phyloP scores from a whole-genome alignment of 2,888 invertebrate genomes.

The Patella ulyssiponensis region DNA sequence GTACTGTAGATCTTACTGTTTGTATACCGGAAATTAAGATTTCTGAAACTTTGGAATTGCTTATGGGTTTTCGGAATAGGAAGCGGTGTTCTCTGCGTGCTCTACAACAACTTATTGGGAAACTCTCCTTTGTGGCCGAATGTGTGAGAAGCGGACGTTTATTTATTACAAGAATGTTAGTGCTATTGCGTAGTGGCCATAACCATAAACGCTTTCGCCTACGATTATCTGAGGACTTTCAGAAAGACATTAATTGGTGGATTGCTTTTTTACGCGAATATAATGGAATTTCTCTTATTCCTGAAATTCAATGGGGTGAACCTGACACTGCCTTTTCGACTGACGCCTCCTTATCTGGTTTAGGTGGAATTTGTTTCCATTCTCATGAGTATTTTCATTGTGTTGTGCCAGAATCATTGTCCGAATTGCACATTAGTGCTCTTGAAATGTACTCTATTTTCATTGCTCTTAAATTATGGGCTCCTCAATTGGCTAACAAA shows the following conservation, averaged over 20 bases:
- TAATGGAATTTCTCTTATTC: background rate
- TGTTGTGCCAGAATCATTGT: too few relatives aligned
- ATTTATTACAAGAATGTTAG: background rate
- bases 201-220: background rate
- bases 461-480: background rate
- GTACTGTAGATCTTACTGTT: background rate
- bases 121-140: background rate
- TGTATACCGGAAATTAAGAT: background rate
- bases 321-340: too few relatives aligned
- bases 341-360: too few relatives aligned
- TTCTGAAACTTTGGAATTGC: background rate
- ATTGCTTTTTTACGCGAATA: background rate
- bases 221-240: background rate
- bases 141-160: background rate
- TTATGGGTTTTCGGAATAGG: background rate
- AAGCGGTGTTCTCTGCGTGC: background rate
- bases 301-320: too few relatives aligned
- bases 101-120: background rate
- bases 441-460: background rate
- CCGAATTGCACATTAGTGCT: too few relatives aligned
- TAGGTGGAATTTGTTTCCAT: too few relatives aligned
- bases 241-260: background rate
- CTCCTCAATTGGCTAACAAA: background rate
- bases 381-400: too few relatives aligned
- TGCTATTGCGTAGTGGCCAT: background rate